These are phyloP conservation scores for Rhodeus uyekii DNA, from an alignment of 2,797 vertebrate genomes.

Conservation along the genomic window DNA sequence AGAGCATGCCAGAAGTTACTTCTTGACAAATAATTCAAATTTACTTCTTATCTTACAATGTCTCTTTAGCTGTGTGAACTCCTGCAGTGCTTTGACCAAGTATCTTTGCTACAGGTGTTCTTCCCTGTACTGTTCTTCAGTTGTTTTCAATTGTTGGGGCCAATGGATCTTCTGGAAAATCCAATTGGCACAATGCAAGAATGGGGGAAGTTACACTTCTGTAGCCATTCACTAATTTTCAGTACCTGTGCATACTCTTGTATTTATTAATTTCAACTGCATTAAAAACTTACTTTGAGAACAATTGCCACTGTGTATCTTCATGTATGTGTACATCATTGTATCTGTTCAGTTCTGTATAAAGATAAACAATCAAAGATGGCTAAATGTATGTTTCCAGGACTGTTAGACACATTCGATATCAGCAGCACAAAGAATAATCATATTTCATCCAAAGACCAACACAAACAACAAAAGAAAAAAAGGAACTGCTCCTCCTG, in stretches of 20 bases:
- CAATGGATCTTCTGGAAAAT: neutral
- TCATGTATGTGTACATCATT: neutral
- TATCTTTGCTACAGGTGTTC: conserved; percentile 12
- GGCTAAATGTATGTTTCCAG: neutral
- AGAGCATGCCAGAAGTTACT: neutral
- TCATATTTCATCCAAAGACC: conserved; percentile 2
- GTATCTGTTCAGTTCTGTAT: neutral
- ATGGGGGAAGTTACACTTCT: neutral
- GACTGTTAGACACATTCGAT: conserved; percentile 8
- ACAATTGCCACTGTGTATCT: neutral
- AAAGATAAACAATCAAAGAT: neutral
- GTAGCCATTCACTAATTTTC: neutral
- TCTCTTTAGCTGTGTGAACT: neutral
- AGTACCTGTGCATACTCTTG: too few relatives aligned
- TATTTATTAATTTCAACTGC: neutral
- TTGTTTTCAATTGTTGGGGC: neutral
- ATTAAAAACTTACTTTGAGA: neutral
- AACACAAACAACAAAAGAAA: too few relatives aligned
- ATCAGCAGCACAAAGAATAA: neutral
- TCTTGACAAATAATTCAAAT: neutral
- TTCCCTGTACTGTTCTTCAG: neutral
- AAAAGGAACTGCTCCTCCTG: neutral
- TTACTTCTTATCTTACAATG: neutral
- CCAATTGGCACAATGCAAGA: neutral
- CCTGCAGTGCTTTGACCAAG: neutral